Conservation (phyloP, 2,113 vertebrate species). For the Connochaetes taurinus region DNA sequence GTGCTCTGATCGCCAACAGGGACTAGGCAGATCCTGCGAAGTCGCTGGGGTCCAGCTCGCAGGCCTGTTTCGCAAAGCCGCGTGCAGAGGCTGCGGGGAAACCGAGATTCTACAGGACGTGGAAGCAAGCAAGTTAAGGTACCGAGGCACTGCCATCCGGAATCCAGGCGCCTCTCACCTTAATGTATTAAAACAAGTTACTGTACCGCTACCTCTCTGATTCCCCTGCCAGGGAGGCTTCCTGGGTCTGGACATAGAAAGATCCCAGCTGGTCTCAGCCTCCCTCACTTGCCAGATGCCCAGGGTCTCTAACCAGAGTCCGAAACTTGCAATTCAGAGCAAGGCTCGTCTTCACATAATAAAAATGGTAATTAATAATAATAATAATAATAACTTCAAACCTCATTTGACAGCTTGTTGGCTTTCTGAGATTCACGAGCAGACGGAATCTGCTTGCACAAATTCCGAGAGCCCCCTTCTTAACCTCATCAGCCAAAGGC, state of each 20-base stretch:
- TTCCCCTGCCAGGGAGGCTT: neutral
- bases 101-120: too few species aligned
- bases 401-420: constrained; percentile 16
- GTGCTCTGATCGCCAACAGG: neutral
- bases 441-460: neutral
- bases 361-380: constrained; percentile 13
- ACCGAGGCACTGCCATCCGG: neutral
- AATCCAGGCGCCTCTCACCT: neutral
- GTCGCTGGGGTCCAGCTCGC: neutral
- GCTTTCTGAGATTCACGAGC: neutral
- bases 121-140: neutral
- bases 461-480: neutral
- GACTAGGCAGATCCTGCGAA: neutral
- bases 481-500: neutral
- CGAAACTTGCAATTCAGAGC: neutral
- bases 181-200: constrained; percentile 26
- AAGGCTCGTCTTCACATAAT: neutral
- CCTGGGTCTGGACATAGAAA: neutral
- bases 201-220: neutral
- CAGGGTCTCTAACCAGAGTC: neutral
- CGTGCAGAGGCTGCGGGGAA: neutral
- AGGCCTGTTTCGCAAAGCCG: neutral
- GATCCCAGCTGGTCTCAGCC: neutral
- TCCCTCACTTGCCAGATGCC: neutral
- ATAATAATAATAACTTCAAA: constrained; percentile 22